A percentile compares a stretch with the other conserved stretches of the same genome.
Conservation (phyloP, 1,140 invertebrate species). For the Bombus breviceps region DNA sequence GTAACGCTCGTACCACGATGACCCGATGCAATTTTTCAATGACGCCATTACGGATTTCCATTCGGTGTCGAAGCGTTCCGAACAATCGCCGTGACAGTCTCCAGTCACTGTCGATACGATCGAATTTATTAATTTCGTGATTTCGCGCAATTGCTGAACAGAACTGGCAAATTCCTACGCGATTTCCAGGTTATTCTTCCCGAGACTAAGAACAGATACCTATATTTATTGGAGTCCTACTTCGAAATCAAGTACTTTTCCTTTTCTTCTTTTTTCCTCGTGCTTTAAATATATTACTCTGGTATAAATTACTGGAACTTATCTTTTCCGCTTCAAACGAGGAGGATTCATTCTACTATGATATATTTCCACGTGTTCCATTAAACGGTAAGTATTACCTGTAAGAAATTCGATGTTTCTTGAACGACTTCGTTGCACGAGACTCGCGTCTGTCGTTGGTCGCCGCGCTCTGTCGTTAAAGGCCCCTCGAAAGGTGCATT, state of each 20-base stretch:
- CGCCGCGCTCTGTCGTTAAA: not conserved
- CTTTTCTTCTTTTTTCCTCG: not conserved
- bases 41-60: conserved; percentile 8
- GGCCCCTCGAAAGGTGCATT: not conserved
- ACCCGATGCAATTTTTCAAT: conserved; percentile 54
- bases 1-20: conserved; percentile 53
- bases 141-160: not conserved
- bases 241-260: not conserved
- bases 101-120: not conserved
- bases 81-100: conserved; percentile 10
- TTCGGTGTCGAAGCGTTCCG: not conserved
- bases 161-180: not conserved
- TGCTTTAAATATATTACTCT: not conserved
- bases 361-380: not conserved
- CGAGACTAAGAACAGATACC: not conserved
- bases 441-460: not conserved
- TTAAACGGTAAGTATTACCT: not conserved
- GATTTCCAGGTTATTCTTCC: not conserved
- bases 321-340: not conserved
- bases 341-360: too few species aligned
- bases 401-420: not conserved
- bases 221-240: not conserved
- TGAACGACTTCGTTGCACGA: not conserved
- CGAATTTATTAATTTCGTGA: not conserved
- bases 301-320: not conserved